Percentiles rank a stretch among this genome's conserved stretches.
phyloP scores from a whole-genome alignment of 1,140 invertebrate species.

The Neotoxoptera formosana region DNA sequence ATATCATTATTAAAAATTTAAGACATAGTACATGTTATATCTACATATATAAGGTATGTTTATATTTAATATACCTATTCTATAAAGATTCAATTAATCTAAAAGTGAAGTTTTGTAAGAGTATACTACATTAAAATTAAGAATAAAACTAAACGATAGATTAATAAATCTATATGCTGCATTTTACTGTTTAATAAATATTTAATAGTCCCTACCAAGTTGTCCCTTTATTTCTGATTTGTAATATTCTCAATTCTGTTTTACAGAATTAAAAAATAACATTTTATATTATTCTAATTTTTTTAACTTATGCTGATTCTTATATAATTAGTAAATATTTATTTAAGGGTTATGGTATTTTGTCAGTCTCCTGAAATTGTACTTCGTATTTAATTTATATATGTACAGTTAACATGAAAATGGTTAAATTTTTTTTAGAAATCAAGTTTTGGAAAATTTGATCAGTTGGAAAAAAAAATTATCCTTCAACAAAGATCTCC shows the following conservation, averaged over 20 bases:
- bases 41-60: too few species aligned
- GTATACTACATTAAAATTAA: too few species aligned
- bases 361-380: background rate
- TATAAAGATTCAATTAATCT: too few species aligned
- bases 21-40: too few species aligned
- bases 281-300: background rate
- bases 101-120: too few species aligned
- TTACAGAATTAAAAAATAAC: background rate
- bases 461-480: conserved; percentile 75
- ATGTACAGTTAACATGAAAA: background rate
- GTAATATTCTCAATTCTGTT: background rate
- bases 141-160: too few species aligned
- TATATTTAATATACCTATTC: too few species aligned
- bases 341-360: conserved; percentile 3
- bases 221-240: too few species aligned
- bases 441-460: conserved; percentile 81
- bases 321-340: background rate
- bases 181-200: background rate
- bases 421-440: conserved; percentile 69
- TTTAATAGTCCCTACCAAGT: background rate
- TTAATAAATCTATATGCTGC: background rate
- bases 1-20: too few species aligned
- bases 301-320: background rate
- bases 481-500: conserved; percentile 63
- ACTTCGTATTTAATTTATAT: background rate